phyloP scores from a whole-genome alignment of 2,113 vertebrate genomes.

The Mormoops blainvillei region DNA sequence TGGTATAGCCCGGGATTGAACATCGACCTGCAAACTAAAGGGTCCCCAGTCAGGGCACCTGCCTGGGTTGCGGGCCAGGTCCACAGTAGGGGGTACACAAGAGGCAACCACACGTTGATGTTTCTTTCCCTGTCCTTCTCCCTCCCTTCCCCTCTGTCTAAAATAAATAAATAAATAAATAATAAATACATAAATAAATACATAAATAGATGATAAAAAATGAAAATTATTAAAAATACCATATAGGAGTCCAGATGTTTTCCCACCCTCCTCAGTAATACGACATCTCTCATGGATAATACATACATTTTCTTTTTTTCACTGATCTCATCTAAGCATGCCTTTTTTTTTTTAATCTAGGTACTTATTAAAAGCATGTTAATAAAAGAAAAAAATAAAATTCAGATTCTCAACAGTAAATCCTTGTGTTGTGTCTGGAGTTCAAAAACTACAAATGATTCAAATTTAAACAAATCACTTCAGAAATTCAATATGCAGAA shows the following conservation, averaged over 20 bases:
- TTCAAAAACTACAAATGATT: slow-evolving; percentile 37
- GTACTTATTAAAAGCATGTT: slow-evolving; percentile 89
- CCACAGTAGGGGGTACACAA: too few relatives aligned
- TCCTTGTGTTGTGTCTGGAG: slow-evolving; percentile 36
- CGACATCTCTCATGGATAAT: slow-evolving; percentile 12
- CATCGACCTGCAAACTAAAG: too few relatives aligned
- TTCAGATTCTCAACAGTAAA: slow-evolving; percentile 55
- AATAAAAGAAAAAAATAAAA: slow-evolving; percentile 76
- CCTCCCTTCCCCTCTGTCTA: too few relatives aligned
- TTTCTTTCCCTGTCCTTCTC: too few relatives aligned
- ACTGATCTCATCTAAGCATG: slow-evolving; percentile 78
- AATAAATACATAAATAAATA: too few relatives aligned
- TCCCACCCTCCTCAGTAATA: background rate
- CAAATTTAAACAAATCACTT: background rate
- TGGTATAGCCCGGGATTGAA: too few relatives aligned
- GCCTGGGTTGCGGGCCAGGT: too few relatives aligned
- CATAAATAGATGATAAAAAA: slow-evolving; percentile 42
- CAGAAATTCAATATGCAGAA: background rate
- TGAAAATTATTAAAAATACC: slow-evolving; percentile 27
- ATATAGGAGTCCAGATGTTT: background rate
- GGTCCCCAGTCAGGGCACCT: too few relatives aligned
- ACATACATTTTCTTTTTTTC: slow-evolving; percentile 44
- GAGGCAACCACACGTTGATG: too few relatives aligned
- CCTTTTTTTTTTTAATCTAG: slow-evolving; percentile 77
- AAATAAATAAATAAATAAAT: too few relatives aligned